Conservation (phyloP, 2,797 vertebrate species). For the Carduelis carduelis region DNA sequence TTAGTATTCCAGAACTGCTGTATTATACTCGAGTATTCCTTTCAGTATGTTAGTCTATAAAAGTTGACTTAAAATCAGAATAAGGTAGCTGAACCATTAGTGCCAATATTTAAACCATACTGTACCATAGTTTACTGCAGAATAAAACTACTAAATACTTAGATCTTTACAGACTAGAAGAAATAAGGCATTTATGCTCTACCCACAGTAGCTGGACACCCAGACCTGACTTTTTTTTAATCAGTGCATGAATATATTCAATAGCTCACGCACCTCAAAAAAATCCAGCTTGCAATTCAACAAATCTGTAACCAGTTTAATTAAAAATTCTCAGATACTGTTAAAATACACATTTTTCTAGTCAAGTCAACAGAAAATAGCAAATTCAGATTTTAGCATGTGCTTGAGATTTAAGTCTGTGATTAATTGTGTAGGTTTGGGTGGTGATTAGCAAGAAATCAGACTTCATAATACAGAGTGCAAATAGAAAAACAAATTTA, state of each 20-base stretch:
- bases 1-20: not conserved
- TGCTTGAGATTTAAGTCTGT: not conserved
- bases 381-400: not conserved
- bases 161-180: not conserved
- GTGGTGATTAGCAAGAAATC: not conserved
- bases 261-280: not conserved
- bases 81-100: not conserved
- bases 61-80: not conserved
- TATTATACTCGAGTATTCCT: not conserved
- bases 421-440: not conserved
- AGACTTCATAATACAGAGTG: not conserved
- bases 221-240: not conserved
- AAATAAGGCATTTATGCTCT: not conserved
- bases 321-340: not conserved
- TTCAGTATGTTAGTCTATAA: not conserved
- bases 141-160: not conserved
- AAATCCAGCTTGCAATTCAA: not conserved
- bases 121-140: not conserved
- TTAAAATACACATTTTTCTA: not conserved
- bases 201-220: not conserved
- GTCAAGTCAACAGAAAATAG: not conserved
- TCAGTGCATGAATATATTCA: not conserved
- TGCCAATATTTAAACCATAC: not conserved
- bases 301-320: not conserved
- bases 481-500: not conserved